A percentile compares a stretch with the other conserved stretches of the same genome.
Evolutionary conservation across 2,797 vertebrate genomes (phyloP).

Genomic region (Sebastes steindachneri): DNA sequence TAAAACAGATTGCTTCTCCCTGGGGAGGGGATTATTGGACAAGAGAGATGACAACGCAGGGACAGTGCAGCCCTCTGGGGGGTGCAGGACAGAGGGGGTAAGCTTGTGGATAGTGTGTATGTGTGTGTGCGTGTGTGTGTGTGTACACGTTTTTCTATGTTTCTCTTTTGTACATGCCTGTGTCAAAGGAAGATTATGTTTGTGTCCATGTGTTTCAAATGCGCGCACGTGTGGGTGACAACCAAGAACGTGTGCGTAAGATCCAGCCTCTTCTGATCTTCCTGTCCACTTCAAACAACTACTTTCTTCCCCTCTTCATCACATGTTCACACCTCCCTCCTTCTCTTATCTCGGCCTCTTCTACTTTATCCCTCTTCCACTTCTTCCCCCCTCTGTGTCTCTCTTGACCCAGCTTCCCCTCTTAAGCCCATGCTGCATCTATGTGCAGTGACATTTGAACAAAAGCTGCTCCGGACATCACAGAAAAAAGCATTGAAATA

Average conservation of each 20-base stretch:
- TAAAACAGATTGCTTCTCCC: slow-evolving; percentile 85
- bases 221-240: slow-evolving; percentile 38
- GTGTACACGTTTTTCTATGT: slow-evolving; percentile 45
- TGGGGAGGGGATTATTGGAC: slow-evolving; percentile 78
- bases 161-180: slow-evolving; percentile 42
- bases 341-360: slow-evolving; percentile 51
- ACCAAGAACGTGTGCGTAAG: slow-evolving; percentile 13
- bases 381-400: slow-evolving; percentile 32
- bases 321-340: slow-evolving; percentile 51
- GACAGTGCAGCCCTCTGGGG: slow-evolving; percentile 73
- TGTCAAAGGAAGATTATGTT: slow-evolving; percentile 59
- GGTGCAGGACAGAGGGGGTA: slow-evolving; percentile 49
- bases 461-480: slow-evolving; percentile 50
- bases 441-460: slow-evolving; percentile 56
- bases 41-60: slow-evolving; percentile 78
- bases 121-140: background rate
- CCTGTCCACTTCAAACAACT: slow-evolving; percentile 23
- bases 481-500: slow-evolving; percentile 40
- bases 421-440: slow-evolving; percentile 54
- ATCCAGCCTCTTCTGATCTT: slow-evolving; percentile 23
- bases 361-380: slow-evolving; percentile 32
- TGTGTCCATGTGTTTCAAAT: slow-evolving; percentile 56
- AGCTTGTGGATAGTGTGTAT: slow-evolving; percentile 31
- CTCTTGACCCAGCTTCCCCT: slow-evolving; percentile 50
- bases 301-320: slow-evolving; percentile 32